These are phyloP conservation scores for Eupithecia centaureata DNA, from an alignment of 2,888 invertebrate species.

Conservation along the genomic window DNA sequence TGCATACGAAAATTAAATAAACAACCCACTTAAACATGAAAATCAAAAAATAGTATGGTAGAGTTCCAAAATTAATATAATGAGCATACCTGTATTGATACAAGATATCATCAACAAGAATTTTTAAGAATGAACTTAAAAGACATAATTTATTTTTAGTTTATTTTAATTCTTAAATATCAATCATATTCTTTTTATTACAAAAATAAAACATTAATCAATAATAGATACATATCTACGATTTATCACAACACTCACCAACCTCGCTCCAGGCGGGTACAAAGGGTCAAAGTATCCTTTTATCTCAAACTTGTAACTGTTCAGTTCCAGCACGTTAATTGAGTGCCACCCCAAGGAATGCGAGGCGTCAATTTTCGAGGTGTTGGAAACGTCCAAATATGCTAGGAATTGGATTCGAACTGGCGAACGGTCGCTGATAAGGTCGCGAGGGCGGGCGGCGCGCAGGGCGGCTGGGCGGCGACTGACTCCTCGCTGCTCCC, in stretches of 20 bases:
- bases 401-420: conserved; percentile 46
- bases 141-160: background rate
- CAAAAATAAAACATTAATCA: conserved; percentile 22
- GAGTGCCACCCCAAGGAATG: conserved; percentile 36
- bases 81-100: background rate
- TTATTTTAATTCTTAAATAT: background rate
- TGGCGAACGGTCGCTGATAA: conserved; percentile 50
- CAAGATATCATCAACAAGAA: background rate
- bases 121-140: background rate
- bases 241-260: conserved; percentile 63
- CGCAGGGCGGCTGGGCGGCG: conserved; percentile 79
- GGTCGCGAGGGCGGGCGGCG: conserved; percentile 55
- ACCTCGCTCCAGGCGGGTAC: conserved; percentile 59
- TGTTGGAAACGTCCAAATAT: conserved; percentile 37
- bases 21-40: background rate
- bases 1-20: background rate
- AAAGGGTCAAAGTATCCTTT: conserved; percentile 58
- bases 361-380: conserved; percentile 42
- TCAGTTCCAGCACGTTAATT: conserved; percentile 47
- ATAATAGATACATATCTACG: conserved; percentile 36
- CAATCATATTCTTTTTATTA: background rate
- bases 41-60: background rate
- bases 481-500: conserved; percentile 69
- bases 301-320: conserved; percentile 57
- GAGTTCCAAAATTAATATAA: background rate